Conservation (phyloP, 2,797 vertebrate genomes). For the Falco rusticolus region DNA sequence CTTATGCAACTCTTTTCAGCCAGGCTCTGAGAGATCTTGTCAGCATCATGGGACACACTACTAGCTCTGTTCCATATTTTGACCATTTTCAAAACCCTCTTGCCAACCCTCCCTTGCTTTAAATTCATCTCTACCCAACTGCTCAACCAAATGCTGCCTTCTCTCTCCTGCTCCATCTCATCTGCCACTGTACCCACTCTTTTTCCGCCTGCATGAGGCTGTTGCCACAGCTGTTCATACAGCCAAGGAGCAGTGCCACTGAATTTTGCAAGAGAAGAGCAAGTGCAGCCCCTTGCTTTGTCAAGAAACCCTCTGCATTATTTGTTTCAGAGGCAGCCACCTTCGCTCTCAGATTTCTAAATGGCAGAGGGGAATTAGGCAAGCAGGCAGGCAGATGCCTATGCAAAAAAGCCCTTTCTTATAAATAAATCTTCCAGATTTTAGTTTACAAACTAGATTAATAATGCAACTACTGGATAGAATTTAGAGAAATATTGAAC, state of each 20-base stretch:
- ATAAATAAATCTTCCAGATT: constrained; percentile 35
- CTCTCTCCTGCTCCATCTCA: not conserved
- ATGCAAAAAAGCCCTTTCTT: not conserved
- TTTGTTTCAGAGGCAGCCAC: constrained; percentile 39
- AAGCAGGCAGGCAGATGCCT: not conserved
- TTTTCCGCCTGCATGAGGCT: not conserved
- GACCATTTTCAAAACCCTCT: constrained; percentile 7
- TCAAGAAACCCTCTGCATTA: constrained; percentile 34
- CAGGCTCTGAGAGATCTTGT: not conserved
- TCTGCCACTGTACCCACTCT: not conserved
- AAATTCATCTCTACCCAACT: constrained; percentile 42
- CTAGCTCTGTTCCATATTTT: not conserved
- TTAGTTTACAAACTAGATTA: not conserved
- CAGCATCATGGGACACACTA: constrained; percentile 1
- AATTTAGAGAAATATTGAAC: not conserved
- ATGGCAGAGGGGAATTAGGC: not conserved
- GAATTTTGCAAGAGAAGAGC: constrained; percentile 68
- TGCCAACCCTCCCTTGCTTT: not conserved
- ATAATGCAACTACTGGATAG: not conserved
- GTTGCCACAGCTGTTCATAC: constrained; percentile 52
- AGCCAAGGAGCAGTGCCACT: constrained; percentile 40
- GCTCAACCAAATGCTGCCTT: constrained; percentile 53
- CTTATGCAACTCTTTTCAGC: not conserved
- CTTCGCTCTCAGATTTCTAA: not conserved
- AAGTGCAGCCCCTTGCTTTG: not conserved